Base-by-base conservation (phyloP, 2,797 vertebrate species). In the Lepidocolaptes lacrymiger region DNA sequence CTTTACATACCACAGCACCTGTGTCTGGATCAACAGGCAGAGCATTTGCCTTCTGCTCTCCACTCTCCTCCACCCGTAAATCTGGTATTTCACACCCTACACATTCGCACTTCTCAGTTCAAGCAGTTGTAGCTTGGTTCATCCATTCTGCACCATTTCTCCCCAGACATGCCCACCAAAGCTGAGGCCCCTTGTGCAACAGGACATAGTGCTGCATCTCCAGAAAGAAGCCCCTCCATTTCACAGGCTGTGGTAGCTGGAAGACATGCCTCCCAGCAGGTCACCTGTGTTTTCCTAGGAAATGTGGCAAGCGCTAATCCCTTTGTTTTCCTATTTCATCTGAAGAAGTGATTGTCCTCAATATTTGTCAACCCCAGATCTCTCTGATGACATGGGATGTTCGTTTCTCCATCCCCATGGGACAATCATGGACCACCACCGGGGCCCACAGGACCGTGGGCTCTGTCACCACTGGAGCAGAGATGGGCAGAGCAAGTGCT, bases 1-100 rank as follows among this genome's bases (percentile, higher is more conserved):
- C 49, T 97, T 92, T 76, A 90, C 85, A 84, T 74, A 89, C 39
- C 84, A 64, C 63, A 91, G 77, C 64, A 93, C 52, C 67, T 78
- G 74, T 61, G 63, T 44, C 81, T 0, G 0, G 74, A 89, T 61
- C 84, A 93, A 89, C 66, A 91, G 74, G 74, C 86, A 91, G 48
- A 93, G 56, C 46, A 68, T 48, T 39, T 93, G 44, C 72, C 48
- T 76, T 46, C 37, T 87, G 61, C 49, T 74, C 64, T 67, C 72
- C 37, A 19, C 48, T 30, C 43, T 73, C n/a, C 37, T 49, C 36
- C 58, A 83, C 86, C 58, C 74, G 49, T 43, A 67, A 89, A 89
- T 77, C 72, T 7, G 5, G 71, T 77, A 76, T 87, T 93, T 90
- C 81, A 54, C 4, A 46, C 14, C 36, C 74, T 24, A 26, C 52